Evolutionary conservation across 2,113 vertebrate species (phyloP).

Genomic region (Engraulis encrasicolus): DNA sequence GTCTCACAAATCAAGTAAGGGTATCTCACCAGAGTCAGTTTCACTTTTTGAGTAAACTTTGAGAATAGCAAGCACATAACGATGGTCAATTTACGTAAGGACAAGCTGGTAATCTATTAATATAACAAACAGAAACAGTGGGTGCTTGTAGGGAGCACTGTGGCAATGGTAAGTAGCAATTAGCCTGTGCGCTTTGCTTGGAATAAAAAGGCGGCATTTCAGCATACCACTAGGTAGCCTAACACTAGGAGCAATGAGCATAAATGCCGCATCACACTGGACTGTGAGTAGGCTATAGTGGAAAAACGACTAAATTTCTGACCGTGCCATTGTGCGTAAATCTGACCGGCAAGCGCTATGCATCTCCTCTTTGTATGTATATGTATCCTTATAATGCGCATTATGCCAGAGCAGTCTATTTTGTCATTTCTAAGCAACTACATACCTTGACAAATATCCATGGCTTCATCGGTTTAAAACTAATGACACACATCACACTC

Average conservation of each 20-base stretch:
- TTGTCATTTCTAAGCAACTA: background rate
- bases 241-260: background rate
- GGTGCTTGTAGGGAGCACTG: background rate
- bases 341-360: background rate
- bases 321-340: background rate
- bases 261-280: background rate
- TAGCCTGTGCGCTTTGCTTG: background rate
- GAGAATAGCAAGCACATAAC: background rate
- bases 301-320: background rate
- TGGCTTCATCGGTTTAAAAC: background rate
- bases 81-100: background rate
- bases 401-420: background rate
- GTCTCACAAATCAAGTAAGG: background rate
- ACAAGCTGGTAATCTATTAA: no score
- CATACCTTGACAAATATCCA: background rate
- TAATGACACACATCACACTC: background rate
- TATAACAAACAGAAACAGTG: background rate
- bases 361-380: background rate
- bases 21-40: background rate
- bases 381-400: background rate
- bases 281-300: background rate
- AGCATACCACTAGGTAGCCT: background rate
- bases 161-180: background rate
- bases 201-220: background rate
- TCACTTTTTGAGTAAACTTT: conserved; percentile 9